phyloP scores from a whole-genome alignment of 2,797 vertebrate species.

The Todus mexicanus region DNA sequence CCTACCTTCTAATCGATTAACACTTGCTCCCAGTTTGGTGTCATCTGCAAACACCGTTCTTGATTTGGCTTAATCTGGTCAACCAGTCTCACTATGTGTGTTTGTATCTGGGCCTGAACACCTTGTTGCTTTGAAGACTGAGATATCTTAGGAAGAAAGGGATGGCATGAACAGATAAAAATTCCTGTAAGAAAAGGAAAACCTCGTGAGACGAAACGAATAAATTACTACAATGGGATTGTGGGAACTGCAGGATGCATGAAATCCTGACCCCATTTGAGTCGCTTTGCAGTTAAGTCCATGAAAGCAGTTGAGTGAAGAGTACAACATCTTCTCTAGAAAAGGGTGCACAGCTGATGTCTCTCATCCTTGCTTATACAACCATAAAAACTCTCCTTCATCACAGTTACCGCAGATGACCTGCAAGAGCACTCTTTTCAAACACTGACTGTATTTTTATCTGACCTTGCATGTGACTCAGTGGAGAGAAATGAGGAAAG shows the following conservation, averaged over 20 bases:
- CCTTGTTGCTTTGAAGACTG: neutral
- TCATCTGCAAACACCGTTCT: too few species aligned
- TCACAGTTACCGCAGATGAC: neutral
- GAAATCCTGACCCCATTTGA: neutral
- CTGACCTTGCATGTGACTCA: constrained; percentile 32
- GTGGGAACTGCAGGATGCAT: neutral
- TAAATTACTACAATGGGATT: neutral
- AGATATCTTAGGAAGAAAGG: neutral
- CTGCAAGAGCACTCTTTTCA: neutral
- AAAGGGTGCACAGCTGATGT: neutral
- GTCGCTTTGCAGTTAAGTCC: neutral
- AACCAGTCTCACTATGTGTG: neutral
- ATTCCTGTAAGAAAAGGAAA: neutral
- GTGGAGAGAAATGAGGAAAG: constrained; percentile 19
- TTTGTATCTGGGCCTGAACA: neutral
- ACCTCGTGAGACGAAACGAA: neutral
- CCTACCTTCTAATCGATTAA: too few species aligned
- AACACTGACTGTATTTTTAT: constrained; percentile 37
- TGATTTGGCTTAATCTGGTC: too few species aligned
- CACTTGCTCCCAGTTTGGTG: too few species aligned
- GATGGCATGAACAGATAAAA: neutral
- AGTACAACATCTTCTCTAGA: neutral
- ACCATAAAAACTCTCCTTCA: neutral
- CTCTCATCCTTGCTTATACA: neutral
- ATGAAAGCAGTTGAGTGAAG: neutral